phyloP scores from a whole-genome alignment of 2,888 invertebrate genomes.

The Ectropis crepuscularia region DNA sequence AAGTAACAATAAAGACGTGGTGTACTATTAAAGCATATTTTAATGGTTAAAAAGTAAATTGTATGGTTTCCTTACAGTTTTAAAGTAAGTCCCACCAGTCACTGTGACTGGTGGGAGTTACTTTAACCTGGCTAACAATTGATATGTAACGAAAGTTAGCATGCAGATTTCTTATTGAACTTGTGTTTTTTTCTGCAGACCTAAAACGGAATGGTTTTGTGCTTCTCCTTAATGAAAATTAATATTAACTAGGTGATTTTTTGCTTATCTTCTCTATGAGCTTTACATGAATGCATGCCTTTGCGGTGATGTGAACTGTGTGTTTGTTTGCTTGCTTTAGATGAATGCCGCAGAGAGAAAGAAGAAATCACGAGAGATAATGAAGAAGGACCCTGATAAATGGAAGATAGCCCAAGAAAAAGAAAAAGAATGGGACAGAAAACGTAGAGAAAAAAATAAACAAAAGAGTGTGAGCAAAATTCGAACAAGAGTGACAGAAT shows the following conservation, averaged over 20 bases:
- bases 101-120: no score
- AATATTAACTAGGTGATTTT: no score
- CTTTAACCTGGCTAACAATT: no score
- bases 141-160: conserved; percentile 8
- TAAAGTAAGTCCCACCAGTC: no score
- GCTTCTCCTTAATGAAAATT: conserved; percentile 1
- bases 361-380: conserved; percentile 8
- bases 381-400: conserved; percentile 7
- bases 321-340: no score
- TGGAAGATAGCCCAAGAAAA: conserved; percentile 4
- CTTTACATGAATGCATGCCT: no score
- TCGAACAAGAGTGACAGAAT: neutral
- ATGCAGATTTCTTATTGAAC: conserved; percentile 7
- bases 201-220: conserved; percentile 7
- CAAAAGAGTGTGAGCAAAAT: conserved; percentile 7
- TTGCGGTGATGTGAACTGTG: no score
- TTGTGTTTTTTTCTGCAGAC: conserved; percentile 3
- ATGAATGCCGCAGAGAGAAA: no score
- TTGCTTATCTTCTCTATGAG: no score
- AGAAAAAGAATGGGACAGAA: conserved; percentile 8
- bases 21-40: conserved; percentile 7
- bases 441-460: conserved; percentile 6
- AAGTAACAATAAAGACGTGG: conserved; percentile 1
- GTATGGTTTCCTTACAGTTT: conserved; percentile 3
- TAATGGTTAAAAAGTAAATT: conserved; percentile 7